Evolutionary conservation across 1,140 invertebrate genomes (phyloP), one percentile per base, ranked within the genome.

Genomic region (Hermatobates lingyangjiaoensis): DNA sequence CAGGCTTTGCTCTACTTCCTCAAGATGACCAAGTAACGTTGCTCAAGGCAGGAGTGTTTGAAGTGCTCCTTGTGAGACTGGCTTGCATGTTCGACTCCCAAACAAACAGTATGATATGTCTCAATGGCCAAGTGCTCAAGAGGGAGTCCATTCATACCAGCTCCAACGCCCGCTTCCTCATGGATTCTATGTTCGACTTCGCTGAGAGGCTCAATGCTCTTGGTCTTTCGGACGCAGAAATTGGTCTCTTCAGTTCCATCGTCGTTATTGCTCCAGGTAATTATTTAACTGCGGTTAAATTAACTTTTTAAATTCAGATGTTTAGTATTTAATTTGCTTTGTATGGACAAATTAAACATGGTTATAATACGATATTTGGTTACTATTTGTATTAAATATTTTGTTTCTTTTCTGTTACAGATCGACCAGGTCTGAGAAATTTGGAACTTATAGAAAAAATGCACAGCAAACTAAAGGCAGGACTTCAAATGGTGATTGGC

Each of bases 111-210:
- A 89, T 93, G 76, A 83, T 93, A 56, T 93, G 87, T 66, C 72
- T 93, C 46, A 92, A 93, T 61, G 88, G 88, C 45, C 86, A 91
- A 67, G 79, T 93, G 56, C 76, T 92, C 62, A 83, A 87, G 60
- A 75, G 86, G 45, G 88, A 93, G 64, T 81, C 87, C 45, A 84
- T 93, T 54, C 84, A 88, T 67, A 84, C 83, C 63, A 83, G 80
- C 59, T 86, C 83, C 54, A 93, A 93, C 68, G 88, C 89, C 12
- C 74, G 88, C 57, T 95, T 94, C 64, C 77, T 98, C 26, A 84
- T 95, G 67, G 88, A 95, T 62, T 93, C 87, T 54, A 96, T 95
- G 71, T 94, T 97, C 65, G 93, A 96, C 61, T 94, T 98, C 67
- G 88, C 91, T 38, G 90, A 94, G 62, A 76, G 88, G 56, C 82